Evolutionary conservation across 2,113 vertebrate genomes (phyloP).

Genomic region (Gorsachius goisagi): DNA sequence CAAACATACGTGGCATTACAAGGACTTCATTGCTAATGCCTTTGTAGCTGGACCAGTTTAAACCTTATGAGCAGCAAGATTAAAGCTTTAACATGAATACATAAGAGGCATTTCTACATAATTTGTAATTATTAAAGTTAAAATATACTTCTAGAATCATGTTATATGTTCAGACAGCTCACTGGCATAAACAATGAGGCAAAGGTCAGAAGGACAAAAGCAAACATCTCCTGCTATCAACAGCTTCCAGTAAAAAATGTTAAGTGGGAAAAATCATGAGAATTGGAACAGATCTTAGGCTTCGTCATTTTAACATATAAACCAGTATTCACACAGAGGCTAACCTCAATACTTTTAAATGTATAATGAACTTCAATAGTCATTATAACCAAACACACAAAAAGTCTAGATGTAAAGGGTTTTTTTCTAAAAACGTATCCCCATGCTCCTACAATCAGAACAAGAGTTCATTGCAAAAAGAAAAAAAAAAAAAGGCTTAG

Average conservation of each 20-base stretch:
- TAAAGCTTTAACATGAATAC: background rate
- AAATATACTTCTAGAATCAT: background rate
- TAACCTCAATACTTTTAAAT: background rate
- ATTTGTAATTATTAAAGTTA: background rate
- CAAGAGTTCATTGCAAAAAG: background rate
- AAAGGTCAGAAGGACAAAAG: slow-evolving; percentile 2
- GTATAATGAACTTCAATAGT: background rate
- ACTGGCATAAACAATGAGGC: background rate
- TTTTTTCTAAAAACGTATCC: background rate
- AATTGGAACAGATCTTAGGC: background rate
- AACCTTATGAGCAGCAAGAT: background rate
- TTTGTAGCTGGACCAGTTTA: background rate
- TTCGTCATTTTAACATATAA: background rate
- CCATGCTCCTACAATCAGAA: background rate
- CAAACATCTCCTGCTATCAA: background rate
- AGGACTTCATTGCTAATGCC: background rate
- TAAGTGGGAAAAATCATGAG: background rate
- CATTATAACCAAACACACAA: background rate
- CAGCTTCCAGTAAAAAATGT: background rate
- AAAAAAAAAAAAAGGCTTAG: background rate
- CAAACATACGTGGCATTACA: background rate
- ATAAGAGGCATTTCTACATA: background rate
- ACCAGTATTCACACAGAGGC: background rate
- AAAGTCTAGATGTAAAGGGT: background rate
- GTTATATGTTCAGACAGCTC: background rate